Conservation (phyloP, 2,888 invertebrate species). For the Caenorhabditis sp. region DNA sequence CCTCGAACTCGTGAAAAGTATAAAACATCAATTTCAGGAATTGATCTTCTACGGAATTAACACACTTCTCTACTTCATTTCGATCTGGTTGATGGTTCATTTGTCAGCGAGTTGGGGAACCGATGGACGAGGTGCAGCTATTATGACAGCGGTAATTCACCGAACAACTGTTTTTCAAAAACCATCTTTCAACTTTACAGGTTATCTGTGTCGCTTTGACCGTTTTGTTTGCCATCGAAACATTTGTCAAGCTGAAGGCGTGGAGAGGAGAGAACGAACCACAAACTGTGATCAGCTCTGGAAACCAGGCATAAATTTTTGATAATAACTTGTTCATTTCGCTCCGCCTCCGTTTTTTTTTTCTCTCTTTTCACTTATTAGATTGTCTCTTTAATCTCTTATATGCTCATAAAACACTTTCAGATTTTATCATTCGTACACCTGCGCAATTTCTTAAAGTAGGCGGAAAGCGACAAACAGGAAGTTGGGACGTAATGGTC, state of each 20-base stretch:
- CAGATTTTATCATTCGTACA: not conserved
- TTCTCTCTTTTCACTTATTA: conserved; percentile 4
- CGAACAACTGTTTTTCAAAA: not conserved
- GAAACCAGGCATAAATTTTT: conserved; percentile 12
- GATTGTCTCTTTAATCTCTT: not conserved
- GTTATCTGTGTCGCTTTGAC: conserved; percentile 67
- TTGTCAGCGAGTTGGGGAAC: conserved; percentile 66
- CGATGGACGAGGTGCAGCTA: conserved; percentile 68
- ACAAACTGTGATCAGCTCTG: conserved; percentile 16
- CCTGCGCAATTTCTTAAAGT: too few relatives aligned
- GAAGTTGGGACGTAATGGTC: too few relatives aligned
- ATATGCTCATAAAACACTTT: not conserved
- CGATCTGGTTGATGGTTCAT: conserved; percentile 70
- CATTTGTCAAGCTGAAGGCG: conserved; percentile 65
- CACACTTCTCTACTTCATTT: conserved; percentile 68
- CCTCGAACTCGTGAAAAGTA: too few relatives aligned
- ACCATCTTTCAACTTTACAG: conserved; percentile 29
- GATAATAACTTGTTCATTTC: conserved; percentile 5
- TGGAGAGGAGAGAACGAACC: conserved; percentile 68
- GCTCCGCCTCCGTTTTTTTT: conserved; percentile 15
- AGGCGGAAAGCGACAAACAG: too few relatives aligned
- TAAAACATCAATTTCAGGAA: conserved; percentile 47
- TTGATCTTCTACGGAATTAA: conserved; percentile 69
- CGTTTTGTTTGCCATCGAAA: conserved; percentile 68
- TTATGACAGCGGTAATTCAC: conserved; percentile 64